Evolutionary conservation across 2,888 invertebrate genomes (phyloP).

Genomic region (Ennomos fuscantarius): DNA sequence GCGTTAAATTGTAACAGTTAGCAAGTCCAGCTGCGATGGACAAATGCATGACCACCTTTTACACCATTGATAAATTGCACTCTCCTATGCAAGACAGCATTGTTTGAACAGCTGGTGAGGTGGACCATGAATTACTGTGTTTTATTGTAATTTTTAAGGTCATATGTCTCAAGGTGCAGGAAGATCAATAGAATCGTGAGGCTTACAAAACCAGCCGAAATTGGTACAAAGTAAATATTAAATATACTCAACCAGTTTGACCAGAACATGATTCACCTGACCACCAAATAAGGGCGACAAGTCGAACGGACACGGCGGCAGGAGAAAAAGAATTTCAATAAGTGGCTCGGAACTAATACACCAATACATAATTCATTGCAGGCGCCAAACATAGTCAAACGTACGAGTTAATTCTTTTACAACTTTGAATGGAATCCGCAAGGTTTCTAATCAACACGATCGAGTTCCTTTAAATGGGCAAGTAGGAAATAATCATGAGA

Average conservation of each 20-base stretch:
- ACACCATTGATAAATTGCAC: conserved; percentile 21
- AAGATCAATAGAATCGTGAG: conserved; percentile 25
- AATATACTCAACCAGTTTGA: conserved; percentile 47
- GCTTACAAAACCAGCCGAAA: conserved; percentile 21
- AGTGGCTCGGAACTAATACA: conserved; percentile 51
- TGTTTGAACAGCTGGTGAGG: conserved; percentile 33
- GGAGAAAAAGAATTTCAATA: conserved; percentile 57
- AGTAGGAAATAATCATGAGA: conserved; percentile 64
- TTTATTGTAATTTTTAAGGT: conserved; percentile 12
- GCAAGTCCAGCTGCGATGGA: conserved; percentile 13
- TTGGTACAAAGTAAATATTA: conserved; percentile 41
- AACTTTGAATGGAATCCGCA: conserved; percentile 58
- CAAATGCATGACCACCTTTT: conserved; percentile 26
- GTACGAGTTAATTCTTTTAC: conserved; percentile 54
- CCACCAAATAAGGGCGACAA: conserved; percentile 61
- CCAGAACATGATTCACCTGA: conserved; percentile 60
- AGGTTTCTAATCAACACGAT: conserved; percentile 54
- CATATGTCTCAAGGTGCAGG: conserved; percentile 27
- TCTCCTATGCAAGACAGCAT: conserved; percentile 29
- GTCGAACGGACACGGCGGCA: conserved; percentile 47
- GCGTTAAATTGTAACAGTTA: conserved; percentile 24
- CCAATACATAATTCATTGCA: conserved; percentile 65
- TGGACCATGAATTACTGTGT: conserved; percentile 17
- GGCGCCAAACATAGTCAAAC: conserved; percentile 62
- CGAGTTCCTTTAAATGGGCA: conserved; percentile 55